Conservation (phyloP, 2,797 vertebrate genomes). For the Cryptoblepharus egeriae region DNA sequence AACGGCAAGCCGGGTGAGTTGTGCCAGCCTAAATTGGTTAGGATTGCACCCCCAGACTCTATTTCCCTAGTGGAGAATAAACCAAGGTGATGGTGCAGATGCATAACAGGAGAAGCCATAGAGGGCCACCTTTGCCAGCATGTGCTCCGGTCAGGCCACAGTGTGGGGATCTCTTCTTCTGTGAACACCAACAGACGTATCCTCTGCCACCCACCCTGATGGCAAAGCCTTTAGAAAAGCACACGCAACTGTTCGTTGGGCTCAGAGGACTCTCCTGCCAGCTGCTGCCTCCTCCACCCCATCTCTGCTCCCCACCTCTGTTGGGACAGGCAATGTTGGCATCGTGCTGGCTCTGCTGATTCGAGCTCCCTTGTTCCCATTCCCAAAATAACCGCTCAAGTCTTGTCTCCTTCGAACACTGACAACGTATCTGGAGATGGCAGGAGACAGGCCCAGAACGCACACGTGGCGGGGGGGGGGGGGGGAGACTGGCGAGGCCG, state of each 20-base stretch:
- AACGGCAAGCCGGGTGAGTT: too few relatives aligned
- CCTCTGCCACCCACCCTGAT: too few relatives aligned
- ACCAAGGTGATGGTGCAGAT: too few relatives aligned
- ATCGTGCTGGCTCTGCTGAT: not conserved
- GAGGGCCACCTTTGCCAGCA: not conserved
- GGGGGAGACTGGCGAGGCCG: not conserved
- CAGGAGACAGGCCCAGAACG: not conserved
- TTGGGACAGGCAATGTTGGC: not conserved
- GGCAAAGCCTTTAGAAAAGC: not conserved
- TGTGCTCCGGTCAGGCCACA: too few relatives aligned
- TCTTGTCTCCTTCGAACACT: not conserved
- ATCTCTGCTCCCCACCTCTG: not conserved
- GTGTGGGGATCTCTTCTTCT: not conserved
- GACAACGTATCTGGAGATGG: constrained; percentile 25
- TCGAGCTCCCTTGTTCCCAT: not conserved
- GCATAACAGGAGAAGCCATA: too few relatives aligned
- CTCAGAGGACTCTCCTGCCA: not conserved
- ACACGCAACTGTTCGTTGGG: not conserved
- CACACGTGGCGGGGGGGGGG: not conserved
- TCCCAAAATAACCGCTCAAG: constrained; percentile 18
- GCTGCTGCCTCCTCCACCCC: not conserved
- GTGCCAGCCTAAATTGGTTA: too few relatives aligned
- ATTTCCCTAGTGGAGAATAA: too few relatives aligned
- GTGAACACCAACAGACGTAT: not conserved
- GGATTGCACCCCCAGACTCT: too few relatives aligned